Percentiles rank a stretch among this genome's conserved stretches.
Evolutionary conservation across 2,888 invertebrate genomes (phyloP).

Genomic region (Pammene aurita): DNA sequence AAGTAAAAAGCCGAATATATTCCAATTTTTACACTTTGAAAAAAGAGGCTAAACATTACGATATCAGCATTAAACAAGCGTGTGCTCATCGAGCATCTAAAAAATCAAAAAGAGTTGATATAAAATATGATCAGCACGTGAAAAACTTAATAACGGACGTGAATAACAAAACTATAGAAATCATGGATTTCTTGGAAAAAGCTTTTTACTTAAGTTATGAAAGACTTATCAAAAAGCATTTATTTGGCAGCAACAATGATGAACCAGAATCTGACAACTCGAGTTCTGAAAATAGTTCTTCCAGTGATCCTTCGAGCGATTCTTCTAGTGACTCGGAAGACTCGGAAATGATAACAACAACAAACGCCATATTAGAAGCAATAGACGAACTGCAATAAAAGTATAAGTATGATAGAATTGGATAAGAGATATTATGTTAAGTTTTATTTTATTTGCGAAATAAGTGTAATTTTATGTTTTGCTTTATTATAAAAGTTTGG

Average conservation of each 20-base stretch:
- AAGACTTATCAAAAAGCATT: conserved; percentile 8
- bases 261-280: conserved; percentile 13
- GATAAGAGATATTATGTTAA: conserved; percentile 5
- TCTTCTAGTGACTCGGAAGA: conserved; percentile 19
- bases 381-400: conserved; percentile 13
- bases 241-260: conserved; percentile 11
- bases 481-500: not conserved
- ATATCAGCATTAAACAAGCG: conserved; percentile 17
- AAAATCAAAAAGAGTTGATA: conserved; percentile 4
- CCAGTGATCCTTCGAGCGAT: conserved; percentile 9
- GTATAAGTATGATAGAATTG: not conserved
- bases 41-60: conserved; percentile 11
- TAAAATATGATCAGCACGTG: conserved; percentile 12
- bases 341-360: conserved; percentile 10
- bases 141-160: conserved; percentile 9
- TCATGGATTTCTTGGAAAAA: conserved; percentile 15
- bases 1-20: conserved; percentile 15
- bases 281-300: conserved; percentile 14
- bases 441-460: conserved; percentile 14
- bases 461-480: conserved; percentile 8
- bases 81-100: conserved; percentile 10
- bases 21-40: conserved; percentile 14
- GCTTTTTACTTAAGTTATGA: conserved; percentile 15
- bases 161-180: conserved; percentile 10
- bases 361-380: conserved; percentile 11